Base-by-base conservation (phyloP, 2,113 vertebrate genomes). In the Cyprichromis sp. region DNA sequence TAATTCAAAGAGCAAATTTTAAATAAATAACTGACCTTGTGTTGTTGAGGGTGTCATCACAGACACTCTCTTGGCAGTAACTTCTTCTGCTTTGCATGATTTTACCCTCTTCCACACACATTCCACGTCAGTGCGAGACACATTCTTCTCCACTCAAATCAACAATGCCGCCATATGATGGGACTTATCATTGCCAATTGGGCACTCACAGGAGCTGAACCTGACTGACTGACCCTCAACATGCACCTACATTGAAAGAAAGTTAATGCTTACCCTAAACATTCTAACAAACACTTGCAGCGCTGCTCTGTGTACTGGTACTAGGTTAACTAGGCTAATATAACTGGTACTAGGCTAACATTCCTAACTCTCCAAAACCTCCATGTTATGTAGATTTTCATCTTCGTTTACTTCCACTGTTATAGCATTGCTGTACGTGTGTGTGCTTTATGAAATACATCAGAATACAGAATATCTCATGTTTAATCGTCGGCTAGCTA, bases 251-350 rank as follows among this genome's bases (percentile, higher is more conserved):
- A 47, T 47, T 16, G 0, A 47, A 47, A 47, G 7, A 47, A 47
- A 47, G 45, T 47, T 47, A 47, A 47, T 47, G 45, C 7, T 47
- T 47, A 47, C 45, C 14, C 45, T 50, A 0, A 50, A 17, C 7
- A 4, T 50, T n/a, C 50, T n/a, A 52, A 52, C 8, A 9, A 52
- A 52, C 17, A 52, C 50, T 52, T 52, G 50, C 50, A 5, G 50
- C 2, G 0, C 50, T 52, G 17, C 50, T n/a, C 4, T n/a, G 3
- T n/a, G 50, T 9, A n/a, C 17, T 52, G 17, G 1, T 52, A 52
- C 50, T 9, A 52, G 8, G 50, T 9, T 52, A 52, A 52, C 9
- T n/a, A 52, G 50, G 50, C 50, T 52, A 52, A n/a, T n/a, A 19
- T 52, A 19, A 52, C 47, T 50, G 0, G 17, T 19, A 52, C 8